A percentile compares a stretch with the other conserved stretches of the same genome.
Evolutionary conservation across 2,113 vertebrate genomes (phyloP).

Genomic region (Conger conger): DNA sequence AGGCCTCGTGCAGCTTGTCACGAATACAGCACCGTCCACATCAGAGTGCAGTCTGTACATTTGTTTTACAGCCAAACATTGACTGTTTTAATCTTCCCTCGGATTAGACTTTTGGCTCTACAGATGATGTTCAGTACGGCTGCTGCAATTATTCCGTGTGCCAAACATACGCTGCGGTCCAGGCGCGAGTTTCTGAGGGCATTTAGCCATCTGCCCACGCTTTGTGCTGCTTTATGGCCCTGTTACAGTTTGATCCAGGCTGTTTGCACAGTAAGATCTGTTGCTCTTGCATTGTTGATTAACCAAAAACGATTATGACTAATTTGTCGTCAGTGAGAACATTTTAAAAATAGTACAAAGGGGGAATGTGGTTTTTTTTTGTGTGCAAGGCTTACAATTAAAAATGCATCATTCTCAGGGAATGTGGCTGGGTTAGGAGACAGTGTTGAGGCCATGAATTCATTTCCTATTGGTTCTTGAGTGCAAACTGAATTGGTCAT

Average conservation of each 20-base stretch:
- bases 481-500: constrained; percentile 60
- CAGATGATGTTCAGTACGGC: not conserved
- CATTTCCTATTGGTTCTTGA: constrained; percentile 9
- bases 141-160: constrained; percentile 16
- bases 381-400: not conserved
- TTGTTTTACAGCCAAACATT: constrained; percentile 58
- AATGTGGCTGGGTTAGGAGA: not conserved
- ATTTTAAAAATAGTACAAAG: not conserved
- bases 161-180: constrained; percentile 11
- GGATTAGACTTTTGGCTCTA: constrained; percentile 31
- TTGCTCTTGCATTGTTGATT: constrained; percentile 4
- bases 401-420: not conserved
- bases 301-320: not conserved
- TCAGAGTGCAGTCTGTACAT: constrained; percentile 47
- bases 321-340: not conserved
- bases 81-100: constrained; percentile 50
- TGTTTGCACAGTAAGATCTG: not conserved
- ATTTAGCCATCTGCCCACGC: constrained; percentile 64
- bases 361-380: not conserved
- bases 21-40: constrained; percentile 54
- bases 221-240: constrained; percentile 47
- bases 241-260: not conserved
- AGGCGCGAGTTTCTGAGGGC: constrained; percentile 53
- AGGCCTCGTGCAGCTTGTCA: constrained; percentile 48
- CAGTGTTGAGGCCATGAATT: not conserved